Percentiles rank a stretch among this genome's conserved stretches.
Evolutionary conservation across 1,140 invertebrate genomes (phyloP).

Genomic region (Caenorhabditis latens): DNA sequence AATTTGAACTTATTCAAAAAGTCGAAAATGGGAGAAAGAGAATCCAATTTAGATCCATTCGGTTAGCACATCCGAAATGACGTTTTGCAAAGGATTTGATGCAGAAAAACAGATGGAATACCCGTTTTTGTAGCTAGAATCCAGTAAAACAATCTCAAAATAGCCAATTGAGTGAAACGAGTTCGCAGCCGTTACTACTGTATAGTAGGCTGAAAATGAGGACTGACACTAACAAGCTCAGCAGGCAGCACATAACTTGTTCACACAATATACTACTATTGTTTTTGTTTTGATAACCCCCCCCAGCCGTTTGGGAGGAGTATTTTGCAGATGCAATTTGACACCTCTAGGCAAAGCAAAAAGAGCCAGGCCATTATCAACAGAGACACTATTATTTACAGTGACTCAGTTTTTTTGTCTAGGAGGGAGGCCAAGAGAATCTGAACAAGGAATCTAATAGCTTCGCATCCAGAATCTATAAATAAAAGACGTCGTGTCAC

Average conservation of each 20-base stretch:
- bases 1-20: constrained; percentile 33
- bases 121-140: too few species aligned
- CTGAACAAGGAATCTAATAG: too few species aligned
- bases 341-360: not conserved
- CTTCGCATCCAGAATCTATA: constrained; percentile 9
- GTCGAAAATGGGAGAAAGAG: not conserved
- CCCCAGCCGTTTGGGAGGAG: not conserved
- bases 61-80: not conserved
- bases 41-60: not conserved
- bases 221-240: too few species aligned
- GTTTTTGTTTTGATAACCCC: constrained; percentile 42
- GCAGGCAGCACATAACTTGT: not conserved
- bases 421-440: too few species aligned
- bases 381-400: not conserved
- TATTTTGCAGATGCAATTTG: not conserved
- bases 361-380: not conserved
- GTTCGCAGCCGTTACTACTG: too few species aligned
- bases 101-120: not conserved
- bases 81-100: not conserved
- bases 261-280: not conserved
- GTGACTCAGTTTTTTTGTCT: not conserved
- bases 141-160: too few species aligned
- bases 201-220: too few species aligned
- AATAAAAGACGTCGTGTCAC: not conserved
- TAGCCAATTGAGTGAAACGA: too few species aligned